Conservation (phyloP, 2,113 vertebrate species). For the Paratilapia polleni region DNA sequence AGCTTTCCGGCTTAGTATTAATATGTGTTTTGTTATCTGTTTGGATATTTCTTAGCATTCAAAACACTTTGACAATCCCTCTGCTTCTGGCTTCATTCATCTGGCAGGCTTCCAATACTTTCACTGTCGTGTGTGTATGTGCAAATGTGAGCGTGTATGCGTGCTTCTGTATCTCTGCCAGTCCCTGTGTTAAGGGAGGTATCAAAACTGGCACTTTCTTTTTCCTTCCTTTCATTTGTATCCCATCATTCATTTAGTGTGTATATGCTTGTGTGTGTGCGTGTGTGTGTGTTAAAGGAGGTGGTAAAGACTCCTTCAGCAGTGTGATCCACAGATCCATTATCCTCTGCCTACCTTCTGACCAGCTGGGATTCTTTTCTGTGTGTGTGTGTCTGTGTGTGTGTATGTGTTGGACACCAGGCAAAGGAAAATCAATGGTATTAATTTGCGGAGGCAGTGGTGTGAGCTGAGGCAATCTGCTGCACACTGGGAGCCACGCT, state of each 20-base stretch:
- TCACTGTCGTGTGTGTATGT: slow-evolving; percentile 29
- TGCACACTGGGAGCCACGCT: slow-evolving; percentile 67
- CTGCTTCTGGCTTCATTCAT: slow-evolving; percentile 39
- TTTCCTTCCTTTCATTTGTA: slow-evolving; percentile 50
- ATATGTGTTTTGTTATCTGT: slow-evolving; percentile 38
- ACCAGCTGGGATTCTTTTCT: slow-evolving; percentile 10
- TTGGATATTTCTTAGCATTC: slow-evolving; percentile 55
- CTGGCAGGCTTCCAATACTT: slow-evolving; percentile 55
- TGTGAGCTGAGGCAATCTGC: slow-evolving; percentile 82
- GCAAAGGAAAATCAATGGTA: slow-evolving; percentile 82
- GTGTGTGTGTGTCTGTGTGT: not conserved
- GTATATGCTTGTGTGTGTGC: slow-evolving; percentile 15
- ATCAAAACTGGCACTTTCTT: slow-evolving; percentile 46
- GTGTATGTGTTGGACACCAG: slow-evolving; percentile 40
- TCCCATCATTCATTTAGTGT: slow-evolving; percentile 40
- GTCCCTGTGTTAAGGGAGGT: slow-evolving; percentile 26
- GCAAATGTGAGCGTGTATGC: slow-evolving; percentile 12
- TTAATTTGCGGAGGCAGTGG: slow-evolving; percentile 82
- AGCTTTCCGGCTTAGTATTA: slow-evolving; percentile 28
- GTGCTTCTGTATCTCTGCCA: slow-evolving; percentile 30
- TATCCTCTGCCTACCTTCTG: slow-evolving; percentile 42
- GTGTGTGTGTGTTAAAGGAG: slow-evolving; percentile 34
- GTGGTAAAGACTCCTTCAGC: slow-evolving; percentile 35
- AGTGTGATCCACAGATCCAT: slow-evolving; percentile 47
- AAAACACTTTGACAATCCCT: slow-evolving; percentile 52